Conservation (phyloP, 1,140 invertebrate genomes). For the Macrobrachium nipponense region DNA sequence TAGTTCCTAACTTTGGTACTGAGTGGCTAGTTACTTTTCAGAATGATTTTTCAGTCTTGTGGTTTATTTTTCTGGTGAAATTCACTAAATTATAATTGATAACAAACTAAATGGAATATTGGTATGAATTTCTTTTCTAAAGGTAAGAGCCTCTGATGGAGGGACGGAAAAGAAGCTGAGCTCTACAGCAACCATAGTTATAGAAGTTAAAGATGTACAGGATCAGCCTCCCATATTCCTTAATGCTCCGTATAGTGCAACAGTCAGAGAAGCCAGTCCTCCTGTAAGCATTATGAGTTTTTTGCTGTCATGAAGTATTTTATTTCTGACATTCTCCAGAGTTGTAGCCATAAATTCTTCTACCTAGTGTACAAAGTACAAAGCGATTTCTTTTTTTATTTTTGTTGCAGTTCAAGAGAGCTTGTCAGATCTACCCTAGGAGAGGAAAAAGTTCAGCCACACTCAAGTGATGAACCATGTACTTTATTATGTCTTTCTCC, state of each 20-base stretch:
- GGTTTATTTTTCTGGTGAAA: slow-evolving; percentile 53
- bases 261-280: slow-evolving; percentile 79
- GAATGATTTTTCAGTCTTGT: background rate
- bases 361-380: no score
- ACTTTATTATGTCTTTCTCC: no score
- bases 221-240: slow-evolving; percentile 84
- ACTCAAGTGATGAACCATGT: no score
- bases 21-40: background rate
- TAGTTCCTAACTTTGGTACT: background rate
- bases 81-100: background rate
- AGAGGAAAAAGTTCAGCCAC: no score
- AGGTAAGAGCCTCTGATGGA: slow-evolving; percentile 76
- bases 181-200: slow-evolving; percentile 78
- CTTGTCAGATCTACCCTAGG: no score
- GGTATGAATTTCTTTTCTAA: background rate
- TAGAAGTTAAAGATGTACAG: slow-evolving; percentile 82
- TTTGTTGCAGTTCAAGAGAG: no score
- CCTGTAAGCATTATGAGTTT: slow-evolving; percentile 68
- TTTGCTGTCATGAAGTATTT: background rate
- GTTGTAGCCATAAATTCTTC: no score
- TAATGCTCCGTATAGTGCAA: slow-evolving; percentile 82
- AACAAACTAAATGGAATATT: slow-evolving; percentile 10
- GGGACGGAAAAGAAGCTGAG: slow-evolving; percentile 72
- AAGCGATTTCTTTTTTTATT: no score
- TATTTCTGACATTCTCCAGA: no score